These are phyloP conservation scores for Dendrophyllia cribrosa DNA, from an alignment of 64 coral and sea anemone species.

Conservation along the genomic window DNA sequence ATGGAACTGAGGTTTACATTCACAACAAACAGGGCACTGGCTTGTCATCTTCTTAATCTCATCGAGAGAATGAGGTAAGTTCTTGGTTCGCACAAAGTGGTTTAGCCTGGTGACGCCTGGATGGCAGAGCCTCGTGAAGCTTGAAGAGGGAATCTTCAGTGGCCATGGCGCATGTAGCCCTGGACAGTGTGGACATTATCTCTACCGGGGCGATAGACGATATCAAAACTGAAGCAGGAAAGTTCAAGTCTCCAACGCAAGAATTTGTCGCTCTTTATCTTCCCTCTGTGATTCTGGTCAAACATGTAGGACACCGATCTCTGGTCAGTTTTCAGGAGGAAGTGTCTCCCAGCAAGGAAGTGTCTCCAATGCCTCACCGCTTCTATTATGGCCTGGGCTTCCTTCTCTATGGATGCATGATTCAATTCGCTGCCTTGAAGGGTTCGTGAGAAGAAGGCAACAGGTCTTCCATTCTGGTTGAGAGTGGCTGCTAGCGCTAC, in stretches of 20 bases:
- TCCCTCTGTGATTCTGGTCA: constrained; percentile 39
- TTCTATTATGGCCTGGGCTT: constrained; percentile 77
- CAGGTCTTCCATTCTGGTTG: constrained; percentile 72
- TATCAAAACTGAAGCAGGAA: constrained; percentile 59
- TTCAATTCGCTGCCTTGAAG: too few species aligned
- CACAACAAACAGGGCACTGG: constrained; percentile 59
- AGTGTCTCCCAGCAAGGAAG: constrained; percentile 69
- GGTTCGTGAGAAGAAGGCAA: too few species aligned
- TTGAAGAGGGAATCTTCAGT: constrained; percentile 27
- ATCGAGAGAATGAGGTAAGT: constrained; percentile 60
- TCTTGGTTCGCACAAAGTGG: constrained; percentile 64
- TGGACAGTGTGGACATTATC: constrained; percentile 50
- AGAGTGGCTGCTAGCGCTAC: constrained; percentile 76
- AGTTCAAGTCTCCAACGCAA: constrained; percentile 70
- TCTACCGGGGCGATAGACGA: constrained; percentile 57
- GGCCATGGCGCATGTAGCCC: constrained; percentile 59
- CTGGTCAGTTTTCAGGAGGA: constrained; percentile 72
- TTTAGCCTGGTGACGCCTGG: constrained; percentile 50
- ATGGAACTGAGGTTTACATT: constrained; percentile 66
- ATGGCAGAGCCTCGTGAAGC: constrained; percentile 56
- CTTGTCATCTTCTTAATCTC: constrained; percentile 63
- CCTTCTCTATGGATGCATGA: too few species aligned
- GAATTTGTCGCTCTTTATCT: constrained; percentile 79
- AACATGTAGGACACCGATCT: constrained; percentile 70
- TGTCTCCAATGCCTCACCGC: constrained; percentile 68